Evolutionary conservation across 2,888 invertebrate species (phyloP), one percentile per base, ranked within the genome.

Genomic region (Xestoiulus laeticollis): DNA sequence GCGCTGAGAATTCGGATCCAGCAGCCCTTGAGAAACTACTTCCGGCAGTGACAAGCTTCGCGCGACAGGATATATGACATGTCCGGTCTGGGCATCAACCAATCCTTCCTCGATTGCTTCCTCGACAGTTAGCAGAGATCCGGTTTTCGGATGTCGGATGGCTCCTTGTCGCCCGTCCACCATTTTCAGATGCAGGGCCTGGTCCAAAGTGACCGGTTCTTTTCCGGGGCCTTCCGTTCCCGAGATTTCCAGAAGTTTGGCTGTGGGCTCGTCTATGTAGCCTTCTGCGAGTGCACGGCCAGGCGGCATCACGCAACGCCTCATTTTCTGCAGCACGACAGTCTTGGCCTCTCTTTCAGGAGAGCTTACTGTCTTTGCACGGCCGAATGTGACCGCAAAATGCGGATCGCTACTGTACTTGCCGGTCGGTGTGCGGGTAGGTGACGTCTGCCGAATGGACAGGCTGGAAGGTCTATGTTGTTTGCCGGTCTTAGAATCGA

Each of bases 71-170:
- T 97, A 94, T 44, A 97, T 93, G 89, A 97, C 92, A 91, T 96
- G 94, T 91, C 96, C 95, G 85, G 91, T 90, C 89, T 95, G 94
- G 1, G 95, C 94, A 92, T 97, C 96, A 89, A 97, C 92, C 89
- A 98, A 94, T 88, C 97, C 97, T 89, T 96, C 94, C 87, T 95
- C 94, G 44, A 98, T 94, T 0, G 98, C 99, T 92, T 97, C 95
- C 88, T 95, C 94, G 88, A 99, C 95, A 14, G 95, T 95, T 16
- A 98, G 91, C 14, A 95, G 92, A 90, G 97, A 95, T 86, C 97
- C 96, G 89, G 95, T 94, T 91, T 96, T 95, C 1, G 96, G 96
- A 93, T 99, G 98, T 6, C 95, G 93, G 89, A 98, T 95, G 90
- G 94, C 94, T 33, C 98, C 98, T 85, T 93, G 93, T 86, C 94